Evolutionary conservation across 2,888 invertebrate species (phyloP), one percentile per base, ranked within the genome.

Genomic region (Thelaira solivaga): DNA sequence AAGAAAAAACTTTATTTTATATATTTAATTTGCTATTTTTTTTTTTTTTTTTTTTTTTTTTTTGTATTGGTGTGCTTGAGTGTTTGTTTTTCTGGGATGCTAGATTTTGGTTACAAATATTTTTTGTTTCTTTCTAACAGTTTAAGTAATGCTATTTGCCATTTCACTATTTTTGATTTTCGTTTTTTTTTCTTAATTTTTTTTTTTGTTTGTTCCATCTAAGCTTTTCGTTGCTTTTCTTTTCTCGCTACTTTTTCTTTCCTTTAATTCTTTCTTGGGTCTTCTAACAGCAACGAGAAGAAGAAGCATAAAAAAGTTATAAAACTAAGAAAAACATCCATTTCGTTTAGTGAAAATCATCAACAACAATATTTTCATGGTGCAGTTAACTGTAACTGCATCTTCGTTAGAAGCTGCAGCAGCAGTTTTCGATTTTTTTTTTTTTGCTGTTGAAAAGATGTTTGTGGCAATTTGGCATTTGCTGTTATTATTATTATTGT

Each of bases 301-400:
- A 39, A 8, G 41, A 31, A 20, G 3, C 10, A 34, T 43, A n/a
- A 16, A 53, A 45, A 18, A 53, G 26, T 26, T 51, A 13, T 47
- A 62, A 62, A 67, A 51, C 13, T 61, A 34, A 41, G 39, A 39
- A 57, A 34, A 26, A 47, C 26, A 55, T 45, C 31, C 5, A 67
- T 67, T 53, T 53, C 47, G 39, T 55, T 61, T 61, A 55, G 62
- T 62, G 41, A 59, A 64, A 76, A 61, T 68, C 61, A 47, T 65
- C 61, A 69, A 34, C 69, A 69, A 43, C 31, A 62, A 29, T 41
- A 65, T 20, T 22, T 22, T 62, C 29, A 20, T 16, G 22, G 18
- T 49, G 39, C 69, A 69, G 22, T 36, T 47, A 16, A 18, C 36
- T 49, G 45, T 20, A 34, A 22, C 6, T 45, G 49, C 16, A 62